These are phyloP conservation scores for Chlorocebus sabaeus DNA, from an alignment of 2,113 vertebrate species.

Conservation along the genomic window DNA sequence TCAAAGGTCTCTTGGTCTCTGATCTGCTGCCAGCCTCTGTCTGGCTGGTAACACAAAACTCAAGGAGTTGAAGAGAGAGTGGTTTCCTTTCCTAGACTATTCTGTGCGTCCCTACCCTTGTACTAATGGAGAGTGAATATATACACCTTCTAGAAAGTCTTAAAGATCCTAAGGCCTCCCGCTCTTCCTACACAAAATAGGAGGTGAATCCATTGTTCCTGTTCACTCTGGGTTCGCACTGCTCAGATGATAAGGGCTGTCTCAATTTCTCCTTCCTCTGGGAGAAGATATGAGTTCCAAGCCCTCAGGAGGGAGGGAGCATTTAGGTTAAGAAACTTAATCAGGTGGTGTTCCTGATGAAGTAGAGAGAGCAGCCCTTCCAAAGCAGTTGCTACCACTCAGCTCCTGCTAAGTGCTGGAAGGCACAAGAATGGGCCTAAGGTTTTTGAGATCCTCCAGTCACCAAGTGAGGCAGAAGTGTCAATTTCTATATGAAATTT, in stretches of 20 bases:
- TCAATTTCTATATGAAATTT: background rate
- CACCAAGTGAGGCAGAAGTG: background rate
- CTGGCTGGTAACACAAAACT: background rate
- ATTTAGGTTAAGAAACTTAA: background rate
- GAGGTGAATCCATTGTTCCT: background rate
- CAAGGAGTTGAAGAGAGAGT: background rate
- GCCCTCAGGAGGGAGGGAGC: too few relatives aligned
- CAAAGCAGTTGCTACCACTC: too few relatives aligned
- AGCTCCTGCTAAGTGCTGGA: too few relatives aligned
- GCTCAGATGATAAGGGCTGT: background rate
- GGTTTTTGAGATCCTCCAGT: background rate
- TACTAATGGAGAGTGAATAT: background rate
- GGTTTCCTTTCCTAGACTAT: background rate
- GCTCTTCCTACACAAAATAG: background rate
- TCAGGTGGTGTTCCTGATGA: too few relatives aligned
- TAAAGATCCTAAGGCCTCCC: background rate
- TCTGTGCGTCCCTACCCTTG: background rate
- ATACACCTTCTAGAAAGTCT: background rate
- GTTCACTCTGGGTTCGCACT: background rate
- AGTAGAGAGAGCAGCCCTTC: background rate
- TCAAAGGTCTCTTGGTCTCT: background rate
- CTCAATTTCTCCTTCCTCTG: background rate
- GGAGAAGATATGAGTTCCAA: background rate
- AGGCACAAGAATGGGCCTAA: background rate
- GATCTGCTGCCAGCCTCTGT: background rate